Base-by-base conservation (phyloP, 2,113 vertebrate species). In the Megatriorchis doriae region DNA sequence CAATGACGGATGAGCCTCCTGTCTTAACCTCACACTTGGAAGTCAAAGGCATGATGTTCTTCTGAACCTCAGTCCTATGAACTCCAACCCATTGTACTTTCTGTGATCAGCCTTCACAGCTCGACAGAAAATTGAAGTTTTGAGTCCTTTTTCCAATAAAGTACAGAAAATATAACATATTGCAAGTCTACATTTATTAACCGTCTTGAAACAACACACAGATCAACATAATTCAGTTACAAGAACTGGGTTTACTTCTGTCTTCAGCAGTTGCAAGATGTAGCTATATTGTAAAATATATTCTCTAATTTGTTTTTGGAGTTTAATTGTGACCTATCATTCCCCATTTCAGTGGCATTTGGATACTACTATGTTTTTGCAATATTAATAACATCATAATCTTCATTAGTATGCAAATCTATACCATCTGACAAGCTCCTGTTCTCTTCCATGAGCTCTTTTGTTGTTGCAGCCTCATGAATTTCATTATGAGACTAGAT, bases 401-500 rank as follows among this genome's bases (percentile, higher is more conserved):
- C 95, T 96, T 96, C 89, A 91, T 97, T 95, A 88, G 73, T 73
- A 92, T 97, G 92, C 94, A 95, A 92, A 94, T 90, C 96, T 90
- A 43, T 67, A 77, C 85, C 65, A 85, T 95, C 93, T 47, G 50
- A 96, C 61, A 85, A 91, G 88, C 81, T 88, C 67, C 75, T 55
- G 16, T 36, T 83, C 86, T 88, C 88, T 56, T 93, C 82, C 53
- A 52, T n/a, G 83, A 93, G 72, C 63, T 62, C 61, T 95, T 97
- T 67, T 86, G 81, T 86, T 80, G 75, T 89, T 88, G 70, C 29
- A 15, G 81, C 56, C 87, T 92, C 93, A 96, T 97, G 96, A 95
- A 96, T 97, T 97, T 97, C 92, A 96, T 96, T 95, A 91, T 31
- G 56, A 95, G 73, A 58, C 73, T 61, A 91, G 95, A 97, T 98